Base-by-base conservation (phyloP, 2,113 vertebrate genomes). In the Labeo catla region DNA sequence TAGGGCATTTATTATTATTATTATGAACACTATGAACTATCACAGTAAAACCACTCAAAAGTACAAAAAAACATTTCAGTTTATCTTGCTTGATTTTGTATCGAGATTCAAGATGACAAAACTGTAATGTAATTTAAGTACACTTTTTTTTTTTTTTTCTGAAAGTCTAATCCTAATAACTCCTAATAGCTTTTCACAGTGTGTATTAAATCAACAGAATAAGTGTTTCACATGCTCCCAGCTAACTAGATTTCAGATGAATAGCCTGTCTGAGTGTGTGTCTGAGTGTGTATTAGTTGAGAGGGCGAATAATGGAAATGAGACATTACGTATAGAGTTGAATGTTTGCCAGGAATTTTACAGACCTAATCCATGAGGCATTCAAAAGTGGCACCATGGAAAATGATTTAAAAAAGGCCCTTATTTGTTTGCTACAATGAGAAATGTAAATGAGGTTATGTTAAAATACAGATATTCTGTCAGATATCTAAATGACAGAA, bases 141-240 rank as follows among this genome's bases (percentile, higher is more conserved):
- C n/a, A 76, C 65, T 87, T 73, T 80, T 54, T 28, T 57, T 59
- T 59, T 21, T 57, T 19, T 72, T 68, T 9, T 81, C 68, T n/a
- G 34, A 47, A 78, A 70, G 34, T 85, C 49, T 39, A 28, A 72
- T 28, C 79, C n/a, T 73, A 50, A 79, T 61, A 77, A 85, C 16
- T 36, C 65, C 61, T 8, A 36, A 39, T 13, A 54, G 50, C 4
- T 23, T 68, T 57, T 16, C n/a, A 16, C 34, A 21, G 47, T 59
- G 39, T 72, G 50, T 73, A 87, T 68, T 76, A 73, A 65, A 88
- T 85, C 68, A 85, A 39, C n/a, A 16, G 57, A 82, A 76, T 76
- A n/a, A 52, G 3, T 84, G 57, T 61, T n/a, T 61, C 57, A 61
- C 21, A 4, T 61, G 45, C 77, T 81, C n/a, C 83, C 50, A 72